These are phyloP conservation scores for Sarcoramphus papa DNA, from an alignment of 2,797 vertebrate species.

Conservation along the genomic window DNA sequence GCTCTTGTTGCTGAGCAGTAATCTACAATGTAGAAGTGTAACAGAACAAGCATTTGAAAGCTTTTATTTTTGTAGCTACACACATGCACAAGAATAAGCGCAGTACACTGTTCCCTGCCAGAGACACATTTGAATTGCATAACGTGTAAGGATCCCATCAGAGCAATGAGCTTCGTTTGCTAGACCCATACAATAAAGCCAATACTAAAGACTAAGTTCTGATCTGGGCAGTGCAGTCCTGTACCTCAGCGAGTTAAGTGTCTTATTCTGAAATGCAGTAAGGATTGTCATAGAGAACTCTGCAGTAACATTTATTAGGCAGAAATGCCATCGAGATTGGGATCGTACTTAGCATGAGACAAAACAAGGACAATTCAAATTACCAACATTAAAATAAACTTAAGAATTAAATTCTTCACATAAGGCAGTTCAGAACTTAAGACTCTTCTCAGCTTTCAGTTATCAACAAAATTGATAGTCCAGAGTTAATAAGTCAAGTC, in stretches of 20 bases:
- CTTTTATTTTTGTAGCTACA: not conserved
- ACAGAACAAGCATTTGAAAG: not conserved
- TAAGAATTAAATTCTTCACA: not conserved
- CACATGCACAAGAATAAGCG: not conserved
- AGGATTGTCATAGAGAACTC: not conserved
- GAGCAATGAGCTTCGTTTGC: not conserved
- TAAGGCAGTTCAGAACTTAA: not conserved
- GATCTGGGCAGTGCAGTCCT: not conserved
- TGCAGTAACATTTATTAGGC: not conserved
- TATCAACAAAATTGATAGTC: not conserved
- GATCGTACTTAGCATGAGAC: not conserved
- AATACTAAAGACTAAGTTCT: not conserved
- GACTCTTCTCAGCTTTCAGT: not conserved
- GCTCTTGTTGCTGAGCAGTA: slow-evolving; percentile 69
- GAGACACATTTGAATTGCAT: not conserved
- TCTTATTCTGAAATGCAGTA: not conserved
- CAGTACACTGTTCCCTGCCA: not conserved
- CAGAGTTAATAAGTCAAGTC: not conserved
- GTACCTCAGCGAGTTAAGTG: not conserved
- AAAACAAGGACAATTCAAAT: not conserved
- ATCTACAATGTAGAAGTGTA: slow-evolving; percentile 57
- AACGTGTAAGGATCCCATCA: not conserved
- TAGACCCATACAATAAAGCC: not conserved
- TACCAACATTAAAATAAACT: not conserved
- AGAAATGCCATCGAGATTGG: not conserved